A percentile compares a stretch with the other conserved stretches of the same genome.
These are phyloP conservation scores for Melinaea menophilus DNA, from an alignment of 2,888 invertebrate genomes.

Conservation along the genomic window DNA sequence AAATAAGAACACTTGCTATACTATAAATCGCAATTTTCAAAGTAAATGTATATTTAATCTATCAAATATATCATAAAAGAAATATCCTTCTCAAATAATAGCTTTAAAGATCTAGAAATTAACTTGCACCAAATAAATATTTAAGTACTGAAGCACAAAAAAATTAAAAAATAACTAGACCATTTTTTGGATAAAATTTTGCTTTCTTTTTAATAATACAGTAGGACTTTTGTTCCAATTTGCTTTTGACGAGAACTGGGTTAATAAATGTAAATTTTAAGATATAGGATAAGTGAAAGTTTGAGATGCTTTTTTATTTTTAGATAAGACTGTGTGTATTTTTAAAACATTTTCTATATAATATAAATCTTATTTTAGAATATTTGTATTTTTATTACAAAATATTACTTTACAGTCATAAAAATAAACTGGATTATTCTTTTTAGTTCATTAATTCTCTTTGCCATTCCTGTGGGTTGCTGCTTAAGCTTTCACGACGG, in stretches of 20 bases:
- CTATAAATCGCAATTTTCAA: too few species aligned
- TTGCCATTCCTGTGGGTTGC: slow-evolving; percentile 38
- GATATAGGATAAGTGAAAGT: neutral
- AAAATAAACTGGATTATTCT: slow-evolving; percentile 21
- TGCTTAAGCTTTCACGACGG: slow-evolving; percentile 42
- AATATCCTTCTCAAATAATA: too few species aligned
- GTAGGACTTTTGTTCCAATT: slow-evolving; percentile 34
- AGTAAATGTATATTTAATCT: too few species aligned
- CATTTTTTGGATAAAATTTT: slow-evolving; percentile 50
- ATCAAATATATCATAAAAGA: too few species aligned
- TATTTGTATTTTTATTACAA: too few species aligned
- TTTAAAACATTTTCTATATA: slow-evolving; percentile 1
- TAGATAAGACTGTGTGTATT: neutral
- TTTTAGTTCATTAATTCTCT: slow-evolving; percentile 42
- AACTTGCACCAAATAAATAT: slow-evolving; percentile 22
- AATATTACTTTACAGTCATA: neutral
- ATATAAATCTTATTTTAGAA: neutral
- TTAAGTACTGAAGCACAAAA: slow-evolving; percentile 17
- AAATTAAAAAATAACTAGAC: slow-evolving; percentile 12
- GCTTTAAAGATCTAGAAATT: slow-evolving; percentile 16
- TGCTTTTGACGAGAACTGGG: slow-evolving; percentile 23
- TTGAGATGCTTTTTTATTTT: neutral
- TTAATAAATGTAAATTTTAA: too few species aligned
- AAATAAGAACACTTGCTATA: too few species aligned
- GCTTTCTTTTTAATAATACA: slow-evolving; percentile 55